These are phyloP conservation scores for Strigamia maritima DNA, from an alignment of 2,888 invertebrate genomes.

Conservation along the genomic window DNA sequence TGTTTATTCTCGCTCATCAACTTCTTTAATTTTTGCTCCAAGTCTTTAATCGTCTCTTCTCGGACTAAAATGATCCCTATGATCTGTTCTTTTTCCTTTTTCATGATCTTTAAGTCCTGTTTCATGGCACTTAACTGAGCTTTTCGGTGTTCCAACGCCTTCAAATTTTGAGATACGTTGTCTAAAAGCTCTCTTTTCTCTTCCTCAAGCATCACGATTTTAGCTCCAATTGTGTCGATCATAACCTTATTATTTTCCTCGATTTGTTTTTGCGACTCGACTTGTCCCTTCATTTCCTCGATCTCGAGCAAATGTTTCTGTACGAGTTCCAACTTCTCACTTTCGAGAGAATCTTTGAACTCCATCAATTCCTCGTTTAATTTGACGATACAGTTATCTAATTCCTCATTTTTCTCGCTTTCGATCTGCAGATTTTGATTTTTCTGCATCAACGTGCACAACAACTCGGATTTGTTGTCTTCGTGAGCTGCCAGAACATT, in stretches of 20 bases:
- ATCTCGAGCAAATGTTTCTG: not conserved
- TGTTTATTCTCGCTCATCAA: not conserved
- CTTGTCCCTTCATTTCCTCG: not conserved
- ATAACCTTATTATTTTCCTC: not conserved
- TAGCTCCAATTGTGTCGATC: not conserved
- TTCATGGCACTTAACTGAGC: not conserved
- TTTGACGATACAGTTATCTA: not conserved
- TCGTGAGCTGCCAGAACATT: not conserved
- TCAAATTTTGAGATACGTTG: not conserved
- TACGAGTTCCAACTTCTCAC: constrained; percentile 6
- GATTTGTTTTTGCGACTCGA: not conserved
- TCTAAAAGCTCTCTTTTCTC: not conserved
- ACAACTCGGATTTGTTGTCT: not conserved
- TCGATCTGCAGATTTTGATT: not conserved
- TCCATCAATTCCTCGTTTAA: not conserved
- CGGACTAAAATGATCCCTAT: not conserved
- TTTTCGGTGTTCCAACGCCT: not conserved
- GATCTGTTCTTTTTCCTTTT: constrained; percentile 16
- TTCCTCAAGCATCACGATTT: not conserved
- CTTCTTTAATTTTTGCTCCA: constrained; percentile 29
- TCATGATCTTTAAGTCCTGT: constrained; percentile 7
- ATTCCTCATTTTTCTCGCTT: not conserved
- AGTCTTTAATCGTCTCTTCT: constrained; percentile 1
- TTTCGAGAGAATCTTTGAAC: not conserved
- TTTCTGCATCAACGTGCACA: not conserved